Base-by-base conservation (phyloP, 53 echinoderm and acorn worm species). In the Astropecten irregularis region DNA sequence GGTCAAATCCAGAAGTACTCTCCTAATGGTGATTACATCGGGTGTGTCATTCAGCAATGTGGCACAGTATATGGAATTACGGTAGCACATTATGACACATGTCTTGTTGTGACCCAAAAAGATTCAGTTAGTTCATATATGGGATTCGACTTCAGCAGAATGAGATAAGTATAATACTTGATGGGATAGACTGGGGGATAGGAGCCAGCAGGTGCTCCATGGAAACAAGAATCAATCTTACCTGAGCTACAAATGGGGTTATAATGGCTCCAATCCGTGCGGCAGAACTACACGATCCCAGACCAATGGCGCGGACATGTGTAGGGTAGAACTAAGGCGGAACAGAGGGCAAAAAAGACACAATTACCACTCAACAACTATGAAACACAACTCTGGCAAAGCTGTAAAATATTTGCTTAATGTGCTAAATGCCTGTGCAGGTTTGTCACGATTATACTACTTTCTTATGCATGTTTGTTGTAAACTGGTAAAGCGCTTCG, bases 231-330 rank as follows among this genome's bases (percentile, higher is more conserved):
- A 13, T 44, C 6, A 44, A 44, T 9, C 88, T 63, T 51, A 95
- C 95, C 93, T 95, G 93, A 21, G 95, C 93, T 31, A 93, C 83
- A 61, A 93, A 95, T 18, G 95, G 95, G 7, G 95, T 95, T 2
- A 83, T 38, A 40, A 95, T 84, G 21, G 92, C 88, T 34, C 95
- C 95, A 61, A 95, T 40, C 44, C 93, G 74, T 2, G 95, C 93
- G 4, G 83, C 62, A 25, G 95, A 74, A 19, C 93, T 90, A 53
- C 95, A 92, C 2, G 83, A 52, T 0, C 95, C 95, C 40, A 95
- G 58, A 62, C 83, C 95, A 3, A 90, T 66, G 18, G 90, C 91
- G 10, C 95, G 68, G 19, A 95, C 88, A 56, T 88, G 76, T 3
- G 95, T 95, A 15, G 95, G 95, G 53, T 93, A 95, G 9, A 95